Evolutionary conservation across 1,140 invertebrate species (phyloP).

Genomic region (Megathymus violae): DNA sequence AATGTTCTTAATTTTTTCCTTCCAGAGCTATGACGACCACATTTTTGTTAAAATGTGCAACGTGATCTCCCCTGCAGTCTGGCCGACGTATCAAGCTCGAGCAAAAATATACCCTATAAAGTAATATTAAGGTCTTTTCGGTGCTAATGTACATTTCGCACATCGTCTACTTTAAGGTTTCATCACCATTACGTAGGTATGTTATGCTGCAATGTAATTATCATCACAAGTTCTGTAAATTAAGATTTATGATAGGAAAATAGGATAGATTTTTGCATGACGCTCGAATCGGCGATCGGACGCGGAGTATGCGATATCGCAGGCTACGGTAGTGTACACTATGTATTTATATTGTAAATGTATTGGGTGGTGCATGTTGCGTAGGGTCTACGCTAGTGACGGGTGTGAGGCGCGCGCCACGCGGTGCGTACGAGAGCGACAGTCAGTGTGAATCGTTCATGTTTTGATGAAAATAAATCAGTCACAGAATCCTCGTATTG

Average conservation of each 20-base stretch:
- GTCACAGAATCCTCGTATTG: not conserved
- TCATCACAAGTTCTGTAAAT: slow-evolving; percentile 25
- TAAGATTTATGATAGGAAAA: slow-evolving; percentile 10
- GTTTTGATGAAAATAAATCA: slow-evolving; percentile 26
- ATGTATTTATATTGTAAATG: slow-evolving; percentile 35
- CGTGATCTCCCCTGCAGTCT: slow-evolving; percentile 30
- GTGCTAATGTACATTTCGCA: slow-evolving; percentile 26
- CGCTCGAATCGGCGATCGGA: not conserved
- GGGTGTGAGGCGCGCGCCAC: not conserved
- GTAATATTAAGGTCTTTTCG: slow-evolving; percentile 8
- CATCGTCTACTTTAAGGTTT: not conserved
- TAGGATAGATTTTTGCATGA: slow-evolving; percentile 29
- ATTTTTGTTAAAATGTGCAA: slow-evolving; percentile 32
- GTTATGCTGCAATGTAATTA: slow-evolving; percentile 26
- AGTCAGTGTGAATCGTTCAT: slow-evolving; percentile 1
- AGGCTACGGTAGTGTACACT: slow-evolving; percentile 34
- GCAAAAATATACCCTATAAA: slow-evolving; percentile 29
- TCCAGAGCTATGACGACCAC: slow-evolving; percentile 24
- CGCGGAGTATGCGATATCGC: slow-evolving; percentile 23
- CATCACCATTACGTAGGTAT: slow-evolving; percentile 14
- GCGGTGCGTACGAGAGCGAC: no score
- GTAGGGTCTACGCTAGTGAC: not conserved
- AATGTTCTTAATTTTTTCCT: no score
- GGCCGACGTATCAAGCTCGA: slow-evolving; percentile 9
- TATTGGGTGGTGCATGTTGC: slow-evolving; percentile 21